Base-by-base conservation (phyloP, 2,113 vertebrate genomes). In the Scomber colias region DNA sequence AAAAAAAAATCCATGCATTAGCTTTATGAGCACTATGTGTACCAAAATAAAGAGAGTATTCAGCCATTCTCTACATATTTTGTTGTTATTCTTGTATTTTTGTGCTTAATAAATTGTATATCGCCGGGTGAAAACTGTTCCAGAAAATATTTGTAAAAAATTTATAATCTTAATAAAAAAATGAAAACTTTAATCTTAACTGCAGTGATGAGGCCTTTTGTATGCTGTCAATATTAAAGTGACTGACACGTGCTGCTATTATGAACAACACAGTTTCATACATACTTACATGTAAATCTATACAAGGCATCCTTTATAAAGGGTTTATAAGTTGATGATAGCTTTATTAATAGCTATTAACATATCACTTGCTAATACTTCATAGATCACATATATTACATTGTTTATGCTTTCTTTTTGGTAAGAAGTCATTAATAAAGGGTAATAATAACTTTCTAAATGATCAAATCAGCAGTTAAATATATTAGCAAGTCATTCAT, bases 161-260 rank as follows among this genome's bases (percentile, higher is more conserved):
- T 96, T 96, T 97, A 96, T 96, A 96, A 97, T 91, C 96, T 96
- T 96, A 97, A 98, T 97, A 97, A 97, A 97, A 90, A 94, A 92
- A 95, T 83, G 66, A 88, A 91, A 92, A 92, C 71, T 53, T 67
- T 63, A 46, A 64, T 54, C 10, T 21, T 24, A 59, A 16, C 14
- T 75, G 54, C 67, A 67, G 73, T 71, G 13, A 35, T 62, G 21
- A 51, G 46, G 15, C 5, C 19, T 62, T 71, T 64, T 6, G 44
- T 11, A 44, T 46, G 6, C 35, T 40, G 6, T 40, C 35, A 40
- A 27, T 9, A 40, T 40, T 40, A 40, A 40, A 40, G 56, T 1
- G 27, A 59, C 3, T 15, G 14, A 13, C n/a, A 5, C 19, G 16
- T 53, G 35, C n/a, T 1, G 45, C 13, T 3, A 17, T n/a, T 3